Evolutionary conservation across 2,113 vertebrate species (phyloP).

Genomic region (Bubo scandiacus): DNA sequence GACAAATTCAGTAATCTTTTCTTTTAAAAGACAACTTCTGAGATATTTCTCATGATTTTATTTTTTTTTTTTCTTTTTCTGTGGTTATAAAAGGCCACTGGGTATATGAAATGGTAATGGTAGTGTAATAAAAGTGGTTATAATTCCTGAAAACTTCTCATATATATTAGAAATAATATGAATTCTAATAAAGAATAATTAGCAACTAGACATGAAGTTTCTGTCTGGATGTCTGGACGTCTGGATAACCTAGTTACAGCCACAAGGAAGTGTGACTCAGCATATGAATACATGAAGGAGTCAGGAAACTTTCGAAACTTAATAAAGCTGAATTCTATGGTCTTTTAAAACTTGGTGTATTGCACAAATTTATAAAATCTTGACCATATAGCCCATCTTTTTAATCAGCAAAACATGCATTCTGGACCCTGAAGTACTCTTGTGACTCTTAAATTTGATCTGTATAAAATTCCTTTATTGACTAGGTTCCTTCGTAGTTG

Average conservation of each 20-base stretch:
- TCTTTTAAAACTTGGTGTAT: not conserved
- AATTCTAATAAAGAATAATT: constrained; percentile 22
- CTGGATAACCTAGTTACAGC: not conserved
- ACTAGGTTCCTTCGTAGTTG: not conserved
- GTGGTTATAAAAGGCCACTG: not conserved
- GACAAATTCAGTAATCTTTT: not conserved
- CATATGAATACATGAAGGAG: not conserved
- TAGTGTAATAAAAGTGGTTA: not conserved
- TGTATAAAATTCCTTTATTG: not conserved
- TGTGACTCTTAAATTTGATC: not conserved
- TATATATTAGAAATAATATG: not conserved
- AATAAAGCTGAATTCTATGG: not conserved
- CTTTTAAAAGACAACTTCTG: constrained; percentile 3
- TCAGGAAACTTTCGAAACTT: not conserved
- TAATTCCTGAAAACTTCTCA: not conserved
- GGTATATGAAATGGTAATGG: not conserved
- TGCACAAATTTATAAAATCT: not conserved
- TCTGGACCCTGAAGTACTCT: not conserved
- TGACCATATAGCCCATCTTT: not conserved
- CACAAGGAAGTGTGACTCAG: not conserved
- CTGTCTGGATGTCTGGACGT: not conserved
- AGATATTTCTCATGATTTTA: not conserved
- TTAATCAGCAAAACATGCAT: not conserved
- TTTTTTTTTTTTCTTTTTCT: constrained; percentile 7
- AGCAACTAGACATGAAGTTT: not conserved